Evolutionary conservation across 1,140 invertebrate species (phyloP).

Genomic region (Drosophila serrata): DNA sequence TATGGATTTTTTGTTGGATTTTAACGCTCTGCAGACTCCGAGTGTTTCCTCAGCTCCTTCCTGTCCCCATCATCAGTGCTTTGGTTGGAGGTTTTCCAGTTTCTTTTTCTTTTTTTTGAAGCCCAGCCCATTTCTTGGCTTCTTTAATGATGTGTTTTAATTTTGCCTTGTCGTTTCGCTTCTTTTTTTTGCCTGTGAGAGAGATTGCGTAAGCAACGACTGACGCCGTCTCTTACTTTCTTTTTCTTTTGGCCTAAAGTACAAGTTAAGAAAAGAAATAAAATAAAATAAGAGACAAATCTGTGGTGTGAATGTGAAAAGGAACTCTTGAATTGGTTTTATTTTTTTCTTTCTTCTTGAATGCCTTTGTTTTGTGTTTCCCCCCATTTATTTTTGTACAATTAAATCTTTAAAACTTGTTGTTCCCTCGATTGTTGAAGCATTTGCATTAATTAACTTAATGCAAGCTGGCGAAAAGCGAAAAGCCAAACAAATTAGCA

Average conservation of each 20-base stretch:
- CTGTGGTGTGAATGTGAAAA: constrained; percentile 42
- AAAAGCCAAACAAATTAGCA: constrained; percentile 34
- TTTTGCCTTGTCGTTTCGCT: constrained; percentile 50
- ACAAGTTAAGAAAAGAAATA: constrained; percentile 13
- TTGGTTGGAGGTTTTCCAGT: constrained; percentile 21
- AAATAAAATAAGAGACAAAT: constrained; percentile 32
- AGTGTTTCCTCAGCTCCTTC: background rate
- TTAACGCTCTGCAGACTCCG: constrained; percentile 23
- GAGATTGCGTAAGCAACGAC: constrained; percentile 67
- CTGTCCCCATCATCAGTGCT: background rate
- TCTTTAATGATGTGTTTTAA: constrained; percentile 75
- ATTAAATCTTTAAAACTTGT: constrained; percentile 52
- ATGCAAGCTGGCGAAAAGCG: constrained; percentile 11
- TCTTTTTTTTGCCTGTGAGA: constrained; percentile 16
- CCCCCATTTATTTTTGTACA: constrained; percentile 18
- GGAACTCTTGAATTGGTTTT: constrained; percentile 14
- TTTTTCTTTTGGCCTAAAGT: constrained; percentile 66
- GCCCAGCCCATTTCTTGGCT: constrained; percentile 55
- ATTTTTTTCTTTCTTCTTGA: constrained; percentile 10
- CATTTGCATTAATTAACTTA: constrained; percentile 65
- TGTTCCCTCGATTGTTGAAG: constrained; percentile 16
- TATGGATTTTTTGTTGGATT: constrained; percentile 4
- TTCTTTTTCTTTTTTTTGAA: background rate
- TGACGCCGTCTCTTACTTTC: constrained; percentile 76
- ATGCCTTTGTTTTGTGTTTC: constrained; percentile 1